A percentile compares a stretch with the other conserved stretches of the same genome.
Evolutionary conservation across 2,888 invertebrate genomes (phyloP).

Genomic region (Tryphoninae sp.): DNA sequence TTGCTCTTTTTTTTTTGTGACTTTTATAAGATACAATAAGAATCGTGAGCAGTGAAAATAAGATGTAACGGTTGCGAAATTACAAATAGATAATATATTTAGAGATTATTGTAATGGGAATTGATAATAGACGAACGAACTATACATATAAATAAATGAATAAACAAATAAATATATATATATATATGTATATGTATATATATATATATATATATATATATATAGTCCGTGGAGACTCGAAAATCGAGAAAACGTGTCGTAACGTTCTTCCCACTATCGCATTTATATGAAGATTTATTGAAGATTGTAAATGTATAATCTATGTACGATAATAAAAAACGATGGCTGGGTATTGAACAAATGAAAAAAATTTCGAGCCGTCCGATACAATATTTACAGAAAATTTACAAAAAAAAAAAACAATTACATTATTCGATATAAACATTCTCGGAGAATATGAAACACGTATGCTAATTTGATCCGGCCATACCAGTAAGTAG

Average conservation of each 20-base stretch:
- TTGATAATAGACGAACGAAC: slow-evolving; percentile 45
- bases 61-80: slow-evolving; percentile 3
- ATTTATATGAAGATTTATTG: slow-evolving; percentile 73
- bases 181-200: slow-evolving; percentile 13
- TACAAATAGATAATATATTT: slow-evolving; percentile 34
- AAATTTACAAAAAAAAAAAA: neutral
- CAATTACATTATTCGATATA: neutral
- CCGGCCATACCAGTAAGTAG: neutral
- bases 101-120: slow-evolving; percentile 52
- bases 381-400: neutral
- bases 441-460: neutral
- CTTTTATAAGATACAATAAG: slow-evolving; percentile 26
- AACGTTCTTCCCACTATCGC: slow-evolving; percentile 62
- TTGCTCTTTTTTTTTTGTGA: neutral
- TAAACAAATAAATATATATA: slow-evolving; percentile 15
- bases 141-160: slow-evolving; percentile 14
- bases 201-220: slow-evolving; percentile 15
- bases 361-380: neutral
- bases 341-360: slow-evolving; percentile 24
- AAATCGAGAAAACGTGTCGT: slow-evolving; percentile 26
- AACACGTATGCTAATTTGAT: neutral
- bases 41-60: slow-evolving; percentile 34
- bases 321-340: slow-evolving; percentile 70
- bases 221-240: slow-evolving; percentile 5
- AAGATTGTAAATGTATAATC: slow-evolving; percentile 71